These are phyloP conservation scores for Euzetes globulus DNA, from an alignment of 2,888 invertebrate genomes.

Conservation along the genomic window DNA sequence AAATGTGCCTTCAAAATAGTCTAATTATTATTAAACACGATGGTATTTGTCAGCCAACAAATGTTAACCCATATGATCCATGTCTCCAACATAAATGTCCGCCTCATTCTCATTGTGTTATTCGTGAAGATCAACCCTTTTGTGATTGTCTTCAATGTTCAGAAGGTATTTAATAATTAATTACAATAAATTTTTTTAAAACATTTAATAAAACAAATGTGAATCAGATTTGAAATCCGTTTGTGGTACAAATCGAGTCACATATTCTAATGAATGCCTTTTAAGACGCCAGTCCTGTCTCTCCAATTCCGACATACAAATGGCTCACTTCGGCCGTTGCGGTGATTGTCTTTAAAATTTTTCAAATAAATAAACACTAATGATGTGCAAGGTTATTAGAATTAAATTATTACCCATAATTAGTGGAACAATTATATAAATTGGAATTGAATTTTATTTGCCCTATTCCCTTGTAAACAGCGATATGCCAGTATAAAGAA, in stretches of 20 bases:
- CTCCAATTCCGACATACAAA: conserved; percentile 46
- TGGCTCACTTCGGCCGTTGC: conserved; percentile 50
- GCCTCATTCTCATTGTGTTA: background rate
- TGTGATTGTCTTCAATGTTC: conserved; percentile 10
- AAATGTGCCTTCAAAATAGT: conserved; percentile 51
- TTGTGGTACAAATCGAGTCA: conserved; percentile 77
- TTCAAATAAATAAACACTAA: background rate
- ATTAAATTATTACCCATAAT: too few relatives aligned
- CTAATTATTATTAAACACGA: conserved; percentile 54
- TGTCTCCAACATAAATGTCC: background rate
- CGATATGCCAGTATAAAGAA: too few relatives aligned
- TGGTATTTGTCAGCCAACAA: conserved; percentile 54
- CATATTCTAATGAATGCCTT: conserved; percentile 76
- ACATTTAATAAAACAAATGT: background rate
- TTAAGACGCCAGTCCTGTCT: conserved; percentile 52
- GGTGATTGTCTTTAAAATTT: conserved; percentile 46
- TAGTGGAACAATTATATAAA: too few relatives aligned
- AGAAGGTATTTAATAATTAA: background rate
- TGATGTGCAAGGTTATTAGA: too few relatives aligned
- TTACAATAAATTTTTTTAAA: background rate
- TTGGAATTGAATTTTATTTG: too few relatives aligned
- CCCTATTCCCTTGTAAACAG: too few relatives aligned
- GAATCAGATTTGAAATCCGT: conserved; percentile 53
- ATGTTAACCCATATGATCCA: background rate
- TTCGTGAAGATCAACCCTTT: background rate